Conservation (phyloP, 2,888 invertebrate genomes). For the Tetramorium bicarinatum region DNA sequence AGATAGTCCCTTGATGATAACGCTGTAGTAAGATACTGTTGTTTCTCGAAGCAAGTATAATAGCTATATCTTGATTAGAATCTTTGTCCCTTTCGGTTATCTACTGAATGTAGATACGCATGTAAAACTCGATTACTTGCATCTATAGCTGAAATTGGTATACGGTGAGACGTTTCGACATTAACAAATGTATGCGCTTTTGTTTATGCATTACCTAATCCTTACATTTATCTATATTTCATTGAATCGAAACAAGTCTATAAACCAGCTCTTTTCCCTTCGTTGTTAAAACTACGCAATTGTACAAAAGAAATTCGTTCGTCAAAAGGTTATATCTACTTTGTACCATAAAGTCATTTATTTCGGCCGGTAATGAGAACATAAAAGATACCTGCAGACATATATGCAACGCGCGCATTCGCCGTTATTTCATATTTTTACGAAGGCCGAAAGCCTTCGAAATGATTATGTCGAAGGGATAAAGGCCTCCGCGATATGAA, state of each 20-base stretch:
- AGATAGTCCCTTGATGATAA: conserved; percentile 81
- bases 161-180: background rate
- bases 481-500: conserved; percentile 50
- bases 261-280: conserved; percentile 10
- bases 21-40: conserved; percentile 78
- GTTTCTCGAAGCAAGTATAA: conserved; percentile 74
- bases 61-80: conserved; percentile 83
- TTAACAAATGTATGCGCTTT: background rate
- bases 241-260: conserved; percentile 8
- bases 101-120: conserved; percentile 59
- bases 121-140: conserved; percentile 74
- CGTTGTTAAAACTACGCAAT: conserved; percentile 50
- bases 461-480: conserved; percentile 57
- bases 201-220: background rate
- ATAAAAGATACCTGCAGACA: conserved; percentile 65
- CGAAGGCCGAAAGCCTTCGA: conserved; percentile 57
- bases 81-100: conserved; percentile 76
- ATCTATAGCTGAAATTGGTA: conserved; percentile 27
- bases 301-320: conserved; percentile 26
- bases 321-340: conserved; percentile 57
- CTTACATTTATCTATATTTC: background rate
- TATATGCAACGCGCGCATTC: conserved; percentile 38
- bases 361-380: conserved; percentile 71
- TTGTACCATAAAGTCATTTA: conserved; percentile 66
- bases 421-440: conserved; percentile 67